Percentiles rank a stretch among this genome's conserved stretches.
Conservation (phyloP, 2,797 vertebrate genomes). For the Gallirallus australis region DNA sequence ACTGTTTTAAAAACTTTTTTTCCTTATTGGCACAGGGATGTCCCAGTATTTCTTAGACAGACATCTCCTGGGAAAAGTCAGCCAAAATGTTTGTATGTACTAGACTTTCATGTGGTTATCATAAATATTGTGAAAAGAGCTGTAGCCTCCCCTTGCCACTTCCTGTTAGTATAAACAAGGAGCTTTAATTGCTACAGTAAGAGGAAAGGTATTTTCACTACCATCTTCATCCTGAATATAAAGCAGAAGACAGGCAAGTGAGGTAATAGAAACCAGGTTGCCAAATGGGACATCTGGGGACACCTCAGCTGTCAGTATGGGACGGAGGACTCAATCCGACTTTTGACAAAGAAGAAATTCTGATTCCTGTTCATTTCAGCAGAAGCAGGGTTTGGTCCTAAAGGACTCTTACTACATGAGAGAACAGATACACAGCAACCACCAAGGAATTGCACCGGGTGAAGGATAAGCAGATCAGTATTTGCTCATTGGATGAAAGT, state of each 20-base stretch:
- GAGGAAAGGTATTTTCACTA: slow-evolving; percentile 35
- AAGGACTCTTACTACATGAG: not conserved
- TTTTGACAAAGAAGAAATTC: not conserved
- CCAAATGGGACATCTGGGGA: not conserved
- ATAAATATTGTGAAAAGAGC: not conserved
- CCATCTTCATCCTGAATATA: not conserved
- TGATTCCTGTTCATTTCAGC: not conserved
- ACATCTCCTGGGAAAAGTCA: slow-evolving; percentile 8
- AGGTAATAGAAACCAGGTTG: not conserved
- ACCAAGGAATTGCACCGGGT: not conserved
- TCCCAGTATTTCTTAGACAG: not conserved
- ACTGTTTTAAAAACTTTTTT: not conserved
- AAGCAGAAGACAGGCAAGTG: not conserved
- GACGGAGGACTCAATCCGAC: not conserved
- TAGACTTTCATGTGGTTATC: slow-evolving; percentile 31
- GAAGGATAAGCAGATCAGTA: not conserved
- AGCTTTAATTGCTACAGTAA: not conserved
- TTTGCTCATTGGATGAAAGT: not conserved
- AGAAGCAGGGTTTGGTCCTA: not conserved
- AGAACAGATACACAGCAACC: not conserved
- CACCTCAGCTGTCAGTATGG: not conserved
- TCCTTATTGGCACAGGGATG: not conserved
- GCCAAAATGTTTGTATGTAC: not conserved
- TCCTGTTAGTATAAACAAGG: slow-evolving; percentile 9
- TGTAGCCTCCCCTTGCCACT: not conserved